Base-by-base conservation (phyloP, 2,797 vertebrate genomes). In the Otus scops region DNA sequence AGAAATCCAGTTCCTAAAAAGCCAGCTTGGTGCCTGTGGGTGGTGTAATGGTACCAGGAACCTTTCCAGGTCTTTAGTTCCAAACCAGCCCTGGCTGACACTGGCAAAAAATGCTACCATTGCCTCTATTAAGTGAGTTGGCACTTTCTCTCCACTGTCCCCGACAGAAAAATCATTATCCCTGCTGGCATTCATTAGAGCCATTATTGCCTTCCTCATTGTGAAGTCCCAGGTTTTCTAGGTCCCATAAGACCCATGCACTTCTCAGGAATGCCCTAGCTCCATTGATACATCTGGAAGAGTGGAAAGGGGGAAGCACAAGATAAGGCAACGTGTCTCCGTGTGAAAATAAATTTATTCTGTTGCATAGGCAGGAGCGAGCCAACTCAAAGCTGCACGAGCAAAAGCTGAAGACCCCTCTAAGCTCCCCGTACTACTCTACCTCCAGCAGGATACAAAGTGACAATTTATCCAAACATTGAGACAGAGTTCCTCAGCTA, bases 381-480 rank as follows among this genome's bases (percentile, higher is more conserved):
- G 77, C 32, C 2, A 5, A 69, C 64, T 48, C 80, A 74, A 70
- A 95, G 38, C 39, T 30, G 26, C 36, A 9, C 0, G 13, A 79
- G 80, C 43, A 74, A 92, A 94, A 85, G 67, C 74, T 23, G 67
- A 94, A 87, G 83, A 53, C 56, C 85, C 67, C 67, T 87, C 76
- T 94, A 27, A 81, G 69, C 85, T 91, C 47, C 76, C 47, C 22
- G 2, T 51, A n/a, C 57, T 45, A 53, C 83, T 77, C n/a, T 89
- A 95, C 86, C 92, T 96, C 93, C 16, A 85, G 68, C 32, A 61
- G 92, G 94, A 96, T 95, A 95, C 90, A 96, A 94, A 93, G 89
- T 95, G 88, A 92, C 93, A 82, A 97, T 97, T 95, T 96, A 96
- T 96, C 92, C 95, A 96, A 93, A 90, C 88, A 85, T 68, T 85